Evolutionary conservation across 2,113 vertebrate genomes (phyloP), one percentile per base, ranked within the genome.

Genomic region (Percina caprodes): DNA sequence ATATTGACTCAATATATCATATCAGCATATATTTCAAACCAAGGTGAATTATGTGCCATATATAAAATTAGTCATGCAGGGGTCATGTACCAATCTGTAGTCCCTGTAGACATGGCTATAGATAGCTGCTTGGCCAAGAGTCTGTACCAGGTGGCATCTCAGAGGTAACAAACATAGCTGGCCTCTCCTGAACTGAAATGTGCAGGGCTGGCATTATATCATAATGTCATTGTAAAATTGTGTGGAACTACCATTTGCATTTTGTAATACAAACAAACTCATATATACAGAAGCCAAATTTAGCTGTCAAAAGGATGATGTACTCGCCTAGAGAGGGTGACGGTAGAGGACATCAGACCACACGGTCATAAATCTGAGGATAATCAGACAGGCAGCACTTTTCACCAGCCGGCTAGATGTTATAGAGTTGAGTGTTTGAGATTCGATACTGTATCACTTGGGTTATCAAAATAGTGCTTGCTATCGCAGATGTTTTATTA

Each of bases 111-210:
- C 26, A 16, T 45, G n/a, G 49, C 82, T 89, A 86, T 85, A 80
- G 72, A 88, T 91, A 87, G 85, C 26, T 13, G 18, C 30, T 83
- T 88, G 89, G 92, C 87, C 6, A 19, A 19, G 42, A 55, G 16
- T 77, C 55, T n/a, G 67, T 21, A 51, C 74, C 90, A 91, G 90
- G 87, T 91, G 92, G 84, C 84, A 55, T 84, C 89, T 79, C 88
- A 79, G 56, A 61, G 67, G 82, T 30, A 76, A 69, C 42, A 72
- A 75, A 84, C 2, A 5, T 21, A 77, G 69, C 46, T 60, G 59
- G 69, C 66, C 35, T 86, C 59, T 30, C n/a, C 18, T 82, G 58
- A 69, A 73, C 46, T 60, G 73, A 21, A 76, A 79, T 74, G 49
- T 79, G 77, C 58, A 24, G 7, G 26, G 39, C 30, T 24, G 24